phyloP scores from a whole-genome alignment of 2,888 invertebrate genomes.

The Coelinius sp. region DNA sequence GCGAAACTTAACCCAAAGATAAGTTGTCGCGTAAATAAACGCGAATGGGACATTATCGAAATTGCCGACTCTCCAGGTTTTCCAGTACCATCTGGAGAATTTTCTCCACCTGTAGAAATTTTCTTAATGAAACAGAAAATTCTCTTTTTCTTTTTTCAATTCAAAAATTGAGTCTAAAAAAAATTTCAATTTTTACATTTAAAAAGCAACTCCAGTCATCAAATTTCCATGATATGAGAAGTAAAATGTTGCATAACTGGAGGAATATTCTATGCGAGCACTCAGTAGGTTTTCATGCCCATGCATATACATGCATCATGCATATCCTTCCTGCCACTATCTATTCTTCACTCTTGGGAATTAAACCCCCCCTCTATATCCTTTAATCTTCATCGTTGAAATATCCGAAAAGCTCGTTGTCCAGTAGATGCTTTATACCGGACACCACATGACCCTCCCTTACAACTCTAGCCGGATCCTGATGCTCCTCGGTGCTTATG shows the following conservation, averaged over 20 bases:
- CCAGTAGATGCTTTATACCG: neutral
- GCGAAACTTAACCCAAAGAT: conserved; percentile 33
- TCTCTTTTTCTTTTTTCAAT: too few relatives aligned
- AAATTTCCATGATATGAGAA: neutral
- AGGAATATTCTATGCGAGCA: neutral
- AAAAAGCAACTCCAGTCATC: neutral
- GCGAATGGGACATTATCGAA: conserved; percentile 46
- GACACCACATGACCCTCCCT: neutral
- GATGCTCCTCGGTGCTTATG: neutral
- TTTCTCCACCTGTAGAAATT: neutral
- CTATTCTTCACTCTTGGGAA: neutral
- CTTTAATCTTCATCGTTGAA: conserved; percentile 29
- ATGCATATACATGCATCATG: neutral
- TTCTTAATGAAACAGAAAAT: neutral
- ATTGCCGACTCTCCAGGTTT: conserved; percentile 24
- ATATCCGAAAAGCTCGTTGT: conserved; percentile 23
- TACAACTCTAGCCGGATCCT: conserved; percentile 24
- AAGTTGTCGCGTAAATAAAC: conserved; percentile 50
- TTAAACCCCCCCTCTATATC: neutral
- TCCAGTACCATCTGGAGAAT: neutral
- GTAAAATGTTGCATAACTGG: neutral
- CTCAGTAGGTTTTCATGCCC: neutral
- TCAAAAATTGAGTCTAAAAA: too few relatives aligned
- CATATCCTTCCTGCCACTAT: neutral
- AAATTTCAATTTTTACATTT: too few relatives aligned